Conservation (phyloP, 2,888 invertebrate species). For the Coelinius sp. region DNA sequence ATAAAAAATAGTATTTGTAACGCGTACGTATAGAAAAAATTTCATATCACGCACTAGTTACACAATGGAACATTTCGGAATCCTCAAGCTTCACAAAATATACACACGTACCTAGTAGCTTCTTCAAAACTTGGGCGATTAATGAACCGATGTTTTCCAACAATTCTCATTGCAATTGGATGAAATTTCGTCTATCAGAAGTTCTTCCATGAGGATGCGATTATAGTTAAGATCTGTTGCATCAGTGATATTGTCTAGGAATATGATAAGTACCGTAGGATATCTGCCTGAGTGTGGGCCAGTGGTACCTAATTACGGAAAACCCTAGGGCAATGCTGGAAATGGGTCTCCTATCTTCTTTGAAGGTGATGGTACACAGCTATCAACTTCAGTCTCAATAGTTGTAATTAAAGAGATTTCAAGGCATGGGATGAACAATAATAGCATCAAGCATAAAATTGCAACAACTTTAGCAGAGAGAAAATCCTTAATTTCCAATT, state of each 20-base stretch:
- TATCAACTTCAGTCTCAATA: slow-evolving; percentile 57
- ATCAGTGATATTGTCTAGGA: slow-evolving; percentile 52
- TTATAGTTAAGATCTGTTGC: slow-evolving; percentile 40
- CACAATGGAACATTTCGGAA: too few relatives aligned
- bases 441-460: background rate
- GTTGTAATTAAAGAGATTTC: slow-evolving; percentile 54
- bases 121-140: background rate
- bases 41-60: too few relatives aligned
- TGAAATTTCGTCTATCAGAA: background rate
- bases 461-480: background rate
- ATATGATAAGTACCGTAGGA: slow-evolving; percentile 62
- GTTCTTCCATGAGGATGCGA: slow-evolving; percentile 31
- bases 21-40: too few relatives aligned
- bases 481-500: background rate
- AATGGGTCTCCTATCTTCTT: slow-evolving; percentile 54
- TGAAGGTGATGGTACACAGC: slow-evolving; percentile 51
- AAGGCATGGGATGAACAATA: background rate
- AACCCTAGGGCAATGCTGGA: slow-evolving; percentile 56
- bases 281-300: slow-evolving; percentile 58
- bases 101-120: background rate
- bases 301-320: slow-evolving; percentile 59
- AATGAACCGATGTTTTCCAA: background rate
- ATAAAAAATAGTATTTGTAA: too few relatives aligned
- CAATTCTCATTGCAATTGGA: slow-evolving; percentile 21
- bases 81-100: background rate